Percentiles rank a stretch among this genome's conserved stretches.
These are phyloP conservation scores for Scaptomyza parva DNA, from an alignment of 2,888 invertebrate genomes.

Conservation along the genomic window DNA sequence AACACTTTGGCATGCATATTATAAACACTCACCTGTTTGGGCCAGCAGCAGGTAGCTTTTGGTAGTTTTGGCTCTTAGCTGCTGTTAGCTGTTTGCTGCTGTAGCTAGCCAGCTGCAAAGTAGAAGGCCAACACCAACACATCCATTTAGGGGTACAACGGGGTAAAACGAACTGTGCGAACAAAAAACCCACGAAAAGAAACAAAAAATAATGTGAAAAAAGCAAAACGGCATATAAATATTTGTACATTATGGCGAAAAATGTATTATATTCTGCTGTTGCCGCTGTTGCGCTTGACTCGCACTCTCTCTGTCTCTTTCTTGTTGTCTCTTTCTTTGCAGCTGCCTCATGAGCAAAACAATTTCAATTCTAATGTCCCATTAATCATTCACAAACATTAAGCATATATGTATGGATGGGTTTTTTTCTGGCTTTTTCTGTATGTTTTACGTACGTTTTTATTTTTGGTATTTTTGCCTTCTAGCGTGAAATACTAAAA, in stretches of 20 bases:
- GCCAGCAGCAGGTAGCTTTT: conserved; percentile 1
- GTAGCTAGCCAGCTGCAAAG: conserved; percentile 42
- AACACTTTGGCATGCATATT: conserved; percentile 72
- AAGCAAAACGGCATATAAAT: conserved; percentile 62
- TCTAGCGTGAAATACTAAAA: conserved; percentile 76
- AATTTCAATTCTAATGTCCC: conserved; percentile 79
- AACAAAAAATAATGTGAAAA: conserved; percentile 6
- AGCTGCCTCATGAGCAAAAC: conserved; percentile 61
- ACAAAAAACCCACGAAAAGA: too few relatives aligned
- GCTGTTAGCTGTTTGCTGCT: conserved; percentile 27
- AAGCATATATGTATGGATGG: conserved; percentile 54
- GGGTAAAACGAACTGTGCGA: conserved; percentile 21
- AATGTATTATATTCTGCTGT: conserved; percentile 16
- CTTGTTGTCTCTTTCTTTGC: conserved; percentile 13
- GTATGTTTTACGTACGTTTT: not conserved
- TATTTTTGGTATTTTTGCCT: conserved; percentile 45
- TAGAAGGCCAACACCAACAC: conserved; percentile 58
- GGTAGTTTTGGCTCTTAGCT: conserved; percentile 17
- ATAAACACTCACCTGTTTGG: conserved; percentile 78
- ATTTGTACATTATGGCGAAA: conserved; percentile 74
- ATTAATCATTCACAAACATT: conserved; percentile 80
- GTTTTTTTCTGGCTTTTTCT: conserved; percentile 1
- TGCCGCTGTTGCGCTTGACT: conserved; percentile 50
- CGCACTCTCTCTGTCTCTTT: conserved; percentile 13
- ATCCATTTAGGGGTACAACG: conserved; percentile 34